These are phyloP conservation scores for Neria commutata DNA, from an alignment of 2,888 invertebrate species.

Conservation along the genomic window DNA sequence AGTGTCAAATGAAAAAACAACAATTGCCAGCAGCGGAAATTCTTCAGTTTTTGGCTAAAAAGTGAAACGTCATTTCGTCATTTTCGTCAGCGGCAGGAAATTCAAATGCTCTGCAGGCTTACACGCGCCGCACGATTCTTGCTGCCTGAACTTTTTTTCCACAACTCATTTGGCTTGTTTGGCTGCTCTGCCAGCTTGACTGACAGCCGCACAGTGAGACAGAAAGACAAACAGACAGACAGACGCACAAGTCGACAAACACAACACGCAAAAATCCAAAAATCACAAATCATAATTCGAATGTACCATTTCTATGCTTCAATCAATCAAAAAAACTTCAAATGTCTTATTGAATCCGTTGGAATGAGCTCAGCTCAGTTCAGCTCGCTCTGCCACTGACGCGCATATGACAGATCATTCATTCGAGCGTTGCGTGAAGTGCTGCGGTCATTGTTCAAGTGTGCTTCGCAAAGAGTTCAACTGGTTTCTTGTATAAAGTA, in stretches of 20 bases:
- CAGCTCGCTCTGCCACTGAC: constrained; percentile 2
- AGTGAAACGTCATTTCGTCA: constrained; percentile 10
- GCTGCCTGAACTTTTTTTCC: no score
- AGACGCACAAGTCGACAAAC: constrained; percentile 30
- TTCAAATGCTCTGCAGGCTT: no score
- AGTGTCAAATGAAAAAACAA: constrained; percentile 5
- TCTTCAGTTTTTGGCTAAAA: background rate
- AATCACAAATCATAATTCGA: constrained; percentile 45
- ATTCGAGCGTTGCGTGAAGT: background rate
- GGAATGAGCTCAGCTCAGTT: background rate
- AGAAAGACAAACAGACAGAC: constrained; percentile 19
- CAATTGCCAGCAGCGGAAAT: background rate
- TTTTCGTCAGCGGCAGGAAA: no score
- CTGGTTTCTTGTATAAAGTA: no score
- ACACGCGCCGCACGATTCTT: background rate
- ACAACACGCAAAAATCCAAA: constrained; percentile 26
- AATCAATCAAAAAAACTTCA: constrained; percentile 42
- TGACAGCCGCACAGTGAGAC: constrained; percentile 12
- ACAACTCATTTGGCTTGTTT: background rate
- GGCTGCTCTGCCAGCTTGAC: no score
- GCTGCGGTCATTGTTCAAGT: no score
- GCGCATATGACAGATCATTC: background rate
- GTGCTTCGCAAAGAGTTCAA: no score
- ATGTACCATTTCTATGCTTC: constrained; percentile 42
- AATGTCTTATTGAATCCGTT: constrained; percentile 23